Evolutionary conservation across 2,113 vertebrate species (phyloP).

Genomic region (Ivindomyrus marchei): DNA sequence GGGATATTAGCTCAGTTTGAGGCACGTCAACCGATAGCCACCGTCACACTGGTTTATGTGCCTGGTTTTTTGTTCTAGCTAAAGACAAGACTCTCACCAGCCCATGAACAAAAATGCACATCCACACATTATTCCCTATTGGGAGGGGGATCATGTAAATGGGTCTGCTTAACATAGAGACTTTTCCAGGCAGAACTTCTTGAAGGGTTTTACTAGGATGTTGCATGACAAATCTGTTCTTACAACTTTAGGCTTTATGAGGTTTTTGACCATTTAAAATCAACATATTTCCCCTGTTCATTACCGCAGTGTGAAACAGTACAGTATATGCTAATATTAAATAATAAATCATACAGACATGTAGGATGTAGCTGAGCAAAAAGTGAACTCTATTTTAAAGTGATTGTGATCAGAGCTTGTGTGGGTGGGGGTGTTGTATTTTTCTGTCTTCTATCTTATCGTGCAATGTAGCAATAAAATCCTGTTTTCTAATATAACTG

Average conservation of each 20-base stretch:
- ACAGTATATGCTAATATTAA: neutral
- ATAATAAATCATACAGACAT: neutral
- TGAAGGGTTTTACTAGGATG: neutral
- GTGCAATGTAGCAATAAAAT: neutral
- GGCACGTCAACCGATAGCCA: neutral
- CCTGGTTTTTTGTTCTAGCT: neutral
- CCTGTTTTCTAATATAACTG: neutral
- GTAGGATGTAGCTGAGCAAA: neutral
- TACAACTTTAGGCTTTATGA: neutral
- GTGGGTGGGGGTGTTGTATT: neutral
- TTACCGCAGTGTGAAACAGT: neutral
- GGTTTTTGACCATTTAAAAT: neutral
- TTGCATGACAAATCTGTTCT: neutral
- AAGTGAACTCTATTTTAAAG: neutral
- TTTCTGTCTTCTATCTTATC: neutral
- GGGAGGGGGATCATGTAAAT: neutral
- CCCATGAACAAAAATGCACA: neutral
- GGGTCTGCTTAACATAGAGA: neutral
- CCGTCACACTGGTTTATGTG: neutral
- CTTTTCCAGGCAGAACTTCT: neutral
- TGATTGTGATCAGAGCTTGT: neutral
- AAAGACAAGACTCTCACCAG: neutral
- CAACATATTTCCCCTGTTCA: neutral
- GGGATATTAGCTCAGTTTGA: constrained; percentile 13
- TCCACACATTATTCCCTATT: neutral